A percentile compares a stretch with the other conserved stretches of the same genome.
Conservation (phyloP, 2,113 vertebrate genomes). For the Apodemus speciosus region DNA sequence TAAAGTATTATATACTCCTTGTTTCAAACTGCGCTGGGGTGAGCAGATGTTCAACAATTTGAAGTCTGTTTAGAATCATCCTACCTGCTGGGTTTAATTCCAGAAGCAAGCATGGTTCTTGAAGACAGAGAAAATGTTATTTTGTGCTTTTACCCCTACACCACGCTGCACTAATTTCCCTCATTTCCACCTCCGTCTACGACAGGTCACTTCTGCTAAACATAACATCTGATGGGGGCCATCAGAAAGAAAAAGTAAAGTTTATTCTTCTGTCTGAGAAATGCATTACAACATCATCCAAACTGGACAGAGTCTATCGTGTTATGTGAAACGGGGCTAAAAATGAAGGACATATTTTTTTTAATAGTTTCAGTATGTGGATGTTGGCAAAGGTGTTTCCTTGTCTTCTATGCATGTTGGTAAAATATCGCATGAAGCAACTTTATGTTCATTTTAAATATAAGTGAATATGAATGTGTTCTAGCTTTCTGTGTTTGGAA, state of each 20-base stretch:
- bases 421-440: constrained; percentile 34
- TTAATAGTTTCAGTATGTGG: not conserved
- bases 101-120: constrained; percentile 71
- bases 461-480: not conserved
- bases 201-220: constrained; percentile 71
- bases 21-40: constrained; percentile 56
- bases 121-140: constrained; percentile 76
- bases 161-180: constrained; percentile 68
- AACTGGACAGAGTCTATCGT: not conserved
- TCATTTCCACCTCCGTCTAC: constrained; percentile 63
- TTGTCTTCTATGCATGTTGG: not conserved
- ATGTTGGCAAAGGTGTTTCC: not conserved
- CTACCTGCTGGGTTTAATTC: constrained; percentile 82
- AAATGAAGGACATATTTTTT: constrained; percentile 26
- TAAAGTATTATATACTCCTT: constrained; percentile 54
- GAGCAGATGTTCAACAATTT: constrained; percentile 79
- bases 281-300: constrained; percentile 52
- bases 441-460: constrained; percentile 35
- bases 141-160: constrained; percentile 69
- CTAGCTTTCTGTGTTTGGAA: not conserved
- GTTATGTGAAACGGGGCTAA: constrained; percentile 29
- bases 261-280: constrained; percentile 52
- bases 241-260: constrained; percentile 40
- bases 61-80: constrained; percentile 77
- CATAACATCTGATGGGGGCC: constrained; percentile 55